These are phyloP conservation scores for Embidobia sp. DNA, from an alignment of 2,888 invertebrate genomes.

Conservation along the genomic window DNA sequence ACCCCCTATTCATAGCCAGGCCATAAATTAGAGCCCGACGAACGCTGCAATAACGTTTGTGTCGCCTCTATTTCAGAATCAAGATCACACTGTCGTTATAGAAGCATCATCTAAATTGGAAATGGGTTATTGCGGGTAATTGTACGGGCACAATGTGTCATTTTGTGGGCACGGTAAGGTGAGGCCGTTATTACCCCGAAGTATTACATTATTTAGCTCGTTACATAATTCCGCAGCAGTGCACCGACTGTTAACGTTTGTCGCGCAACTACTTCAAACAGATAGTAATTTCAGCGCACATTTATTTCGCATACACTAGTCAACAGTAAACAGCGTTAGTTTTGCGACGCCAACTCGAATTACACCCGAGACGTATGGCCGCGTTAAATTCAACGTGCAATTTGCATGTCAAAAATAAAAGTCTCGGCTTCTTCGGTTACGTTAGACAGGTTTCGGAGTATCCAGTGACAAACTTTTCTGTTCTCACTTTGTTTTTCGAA, in stretches of 20 bases:
- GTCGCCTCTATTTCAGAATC: constrained; percentile 18
- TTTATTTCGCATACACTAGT: constrained; percentile 8
- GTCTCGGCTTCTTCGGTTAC: not conserved
- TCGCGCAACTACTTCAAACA: constrained; percentile 33
- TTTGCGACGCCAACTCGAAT: constrained; percentile 11
- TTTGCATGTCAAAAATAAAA: constrained; percentile 1
- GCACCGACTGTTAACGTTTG: constrained; percentile 15
- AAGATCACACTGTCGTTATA: constrained; percentile 21
- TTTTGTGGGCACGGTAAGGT: constrained; percentile 57
- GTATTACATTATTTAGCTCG: constrained; percentile 39
- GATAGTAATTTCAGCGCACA: constrained; percentile 19
- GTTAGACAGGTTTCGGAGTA: not conserved
- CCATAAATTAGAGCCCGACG: constrained; percentile 13
- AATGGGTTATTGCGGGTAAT: constrained; percentile 42
- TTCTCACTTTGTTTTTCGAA: too few species aligned
- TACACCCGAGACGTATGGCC: not conserved
- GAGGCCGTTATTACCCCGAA: constrained; percentile 48
- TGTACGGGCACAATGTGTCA: constrained; percentile 50
- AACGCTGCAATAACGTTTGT: not conserved
- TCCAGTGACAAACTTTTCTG: not conserved
- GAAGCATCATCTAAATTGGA: constrained; percentile 51
- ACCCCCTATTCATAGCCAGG: constrained; percentile 5
- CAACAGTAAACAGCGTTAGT: constrained; percentile 1
- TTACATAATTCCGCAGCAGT: constrained; percentile 39
- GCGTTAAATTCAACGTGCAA: not conserved